phyloP scores from a whole-genome alignment of 2,888 invertebrate genomes.

The Ophion costatus region DNA sequence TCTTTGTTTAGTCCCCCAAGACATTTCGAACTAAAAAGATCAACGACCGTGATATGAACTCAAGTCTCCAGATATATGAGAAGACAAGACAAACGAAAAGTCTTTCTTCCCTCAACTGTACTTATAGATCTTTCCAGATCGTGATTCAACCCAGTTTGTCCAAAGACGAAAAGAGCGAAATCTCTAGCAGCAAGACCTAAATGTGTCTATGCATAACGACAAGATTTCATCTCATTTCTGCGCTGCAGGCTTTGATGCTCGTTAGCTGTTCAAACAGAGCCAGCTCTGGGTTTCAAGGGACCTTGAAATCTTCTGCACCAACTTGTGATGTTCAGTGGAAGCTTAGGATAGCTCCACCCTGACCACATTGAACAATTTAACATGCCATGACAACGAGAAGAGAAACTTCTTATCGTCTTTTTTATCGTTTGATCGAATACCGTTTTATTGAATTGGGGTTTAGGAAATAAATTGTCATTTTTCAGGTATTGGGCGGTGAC shows the following conservation, averaged over 20 bases:
- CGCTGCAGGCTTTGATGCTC: constrained; percentile 35
- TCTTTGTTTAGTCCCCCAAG: not conserved
- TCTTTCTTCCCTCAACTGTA: not conserved
- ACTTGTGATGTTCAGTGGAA: not conserved
- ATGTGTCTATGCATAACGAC: constrained; percentile 26
- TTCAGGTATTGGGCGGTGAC: constrained; percentile 95
- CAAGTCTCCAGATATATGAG: not conserved
- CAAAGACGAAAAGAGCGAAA: constrained; percentile 3
- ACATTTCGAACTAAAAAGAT: not conserved
- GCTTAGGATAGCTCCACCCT: not conserved
- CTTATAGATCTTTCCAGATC: not conserved
- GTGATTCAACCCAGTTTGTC: constrained; percentile 5
- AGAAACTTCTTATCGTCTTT: not conserved
- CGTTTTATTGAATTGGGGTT: not conserved
- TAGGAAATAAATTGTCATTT: not conserved
- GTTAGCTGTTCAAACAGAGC: constrained; percentile 64
- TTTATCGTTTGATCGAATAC: not conserved
- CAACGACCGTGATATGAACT: not conserved
- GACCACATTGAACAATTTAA: not conserved
- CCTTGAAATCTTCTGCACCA: constrained; percentile 40
- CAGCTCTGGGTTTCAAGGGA: constrained; percentile 46
- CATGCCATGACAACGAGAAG: not conserved
- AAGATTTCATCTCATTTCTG: constrained; percentile 45
- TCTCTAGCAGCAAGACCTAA: constrained; percentile 9
- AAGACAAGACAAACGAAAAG: not conserved